Base-by-base conservation (phyloP, 2,113 vertebrate species). In the Pedetes capensis region DNA sequence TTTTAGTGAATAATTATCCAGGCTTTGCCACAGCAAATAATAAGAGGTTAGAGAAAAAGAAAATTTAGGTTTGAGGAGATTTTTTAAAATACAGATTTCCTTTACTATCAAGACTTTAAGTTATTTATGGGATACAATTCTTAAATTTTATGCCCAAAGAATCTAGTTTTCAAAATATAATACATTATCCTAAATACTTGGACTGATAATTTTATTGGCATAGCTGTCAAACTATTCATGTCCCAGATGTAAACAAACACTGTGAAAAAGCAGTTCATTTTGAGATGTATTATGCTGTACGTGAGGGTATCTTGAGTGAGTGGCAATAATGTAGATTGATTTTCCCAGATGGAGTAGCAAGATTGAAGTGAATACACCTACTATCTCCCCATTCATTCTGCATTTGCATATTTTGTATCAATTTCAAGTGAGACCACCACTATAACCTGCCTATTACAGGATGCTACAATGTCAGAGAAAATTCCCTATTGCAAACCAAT, bases 401-500 rank as follows among this genome's bases (percentile, higher is more conserved):
- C 10, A 53, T 90, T 68, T 95, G 76, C 32, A 81, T 87, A 64
- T 79, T 89, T 94, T 91, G 10, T 95, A 76, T 81, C 71, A 84
- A 80, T 81, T 95, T 93, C 53, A 87, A 93, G 39, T 79, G 87
- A 92, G 47, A 92, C 55, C 1, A 0, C 27, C 25, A 66, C 39
- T 96, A 39, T 37, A 69, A 51, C 22, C 59, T 81, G 4, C 12
- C 66, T 53, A 72, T 71, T 47, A 47, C 2, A 75, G 78, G 78
- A 74, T 34, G 8, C 22, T 57, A 32, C 74, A 82, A 94, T 92
- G 42, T 89, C 71, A 87, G 39, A 87, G 55, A 59, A 86, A 88
- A 95, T 96, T 94, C 34, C 42, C 69, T 55, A 64, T 72, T 2
- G 2, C 25, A 95, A 96, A 93, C 68, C 92, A 96, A 95, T 88